A percentile compares a stretch with the other conserved stretches of the same genome.
Conservation (phyloP, 1,140 invertebrate genomes). For the Anastrepha obliqua region DNA sequence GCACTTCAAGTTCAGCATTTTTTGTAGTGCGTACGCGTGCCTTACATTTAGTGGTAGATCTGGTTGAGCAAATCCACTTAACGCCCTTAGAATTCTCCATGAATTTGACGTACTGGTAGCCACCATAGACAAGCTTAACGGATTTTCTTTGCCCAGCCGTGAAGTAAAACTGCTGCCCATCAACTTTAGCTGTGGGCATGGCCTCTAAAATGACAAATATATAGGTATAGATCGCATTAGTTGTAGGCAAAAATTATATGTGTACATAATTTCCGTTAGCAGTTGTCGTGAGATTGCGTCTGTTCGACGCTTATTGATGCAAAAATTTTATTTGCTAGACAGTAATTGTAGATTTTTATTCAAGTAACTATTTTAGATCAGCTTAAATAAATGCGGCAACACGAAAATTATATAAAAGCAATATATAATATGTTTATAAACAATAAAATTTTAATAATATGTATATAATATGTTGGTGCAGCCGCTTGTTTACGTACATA, state of each 20-base stretch:
- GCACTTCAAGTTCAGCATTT: constrained; percentile 63
- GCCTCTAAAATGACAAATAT: constrained; percentile 26
- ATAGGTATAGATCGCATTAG: constrained; percentile 18
- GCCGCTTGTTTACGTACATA: neutral
- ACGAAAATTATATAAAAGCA: neutral
- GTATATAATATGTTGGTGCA: neutral
- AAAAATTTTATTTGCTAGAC: neutral
- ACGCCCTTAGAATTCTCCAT: constrained; percentile 69
- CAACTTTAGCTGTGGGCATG: constrained; percentile 15
- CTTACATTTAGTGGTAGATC: constrained; percentile 69
- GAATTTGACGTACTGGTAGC: constrained; percentile 69
- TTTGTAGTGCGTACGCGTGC: constrained; percentile 65
- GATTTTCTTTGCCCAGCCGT: constrained; percentile 69
- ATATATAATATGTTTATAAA: neutral
- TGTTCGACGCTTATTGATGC: neutral
- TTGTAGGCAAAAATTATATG: neutral
- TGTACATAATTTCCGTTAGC: neutral
- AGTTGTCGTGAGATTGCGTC: neutral
- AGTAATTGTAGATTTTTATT: constrained; percentile 8
- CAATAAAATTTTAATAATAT: neutral
- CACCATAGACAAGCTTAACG: constrained; percentile 67
- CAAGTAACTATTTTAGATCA: neutral
- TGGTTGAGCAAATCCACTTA: constrained; percentile 71
- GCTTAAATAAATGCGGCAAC: neutral
- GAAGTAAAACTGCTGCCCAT: constrained; percentile 60